Base-by-base conservation (phyloP, 1,140 invertebrate species). In the Acromyrmex echinatior region DNA sequence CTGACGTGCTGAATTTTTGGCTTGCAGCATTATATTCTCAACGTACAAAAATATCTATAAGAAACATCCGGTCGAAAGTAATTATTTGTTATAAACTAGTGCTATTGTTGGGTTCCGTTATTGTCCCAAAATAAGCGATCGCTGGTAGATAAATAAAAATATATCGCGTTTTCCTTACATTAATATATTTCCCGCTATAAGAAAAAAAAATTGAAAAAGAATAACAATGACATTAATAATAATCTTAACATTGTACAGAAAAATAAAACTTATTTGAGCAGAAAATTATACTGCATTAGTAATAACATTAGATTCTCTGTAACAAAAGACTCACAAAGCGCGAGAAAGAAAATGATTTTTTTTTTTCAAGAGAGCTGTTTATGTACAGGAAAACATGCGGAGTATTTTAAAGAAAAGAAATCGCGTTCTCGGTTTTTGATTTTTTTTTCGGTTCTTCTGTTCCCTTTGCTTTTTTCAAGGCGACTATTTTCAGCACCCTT, bases 391-490 rank as follows among this genome's bases (percentile, higher is more conserved):
- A 65, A n/a, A 16, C 10, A 25, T 39, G 35, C 21, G 39, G 14
- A 49, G 28, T 5, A 16, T 62, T 62, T 60, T 16, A 35, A 62
- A 49, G 12, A 74, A 62, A 49, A 31, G 12, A 82, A 62, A 49
- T 62, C 25, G 21, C 25, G 1, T 31, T 82, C 77, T 31, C 0
- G 3, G 1, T 53, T 53, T 73, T 73, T 10, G 18, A 5, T 14
- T 80, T 80, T 53, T 81, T 25, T 71, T 25, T 45, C 68, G 16
- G 28, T 3, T 28, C 18, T 62, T 63, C 45, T 63, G 12, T 74
- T 80, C 6, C 7, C 10, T 16, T 14, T n/a, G 5, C 7, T 63
- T 53, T 65, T 73, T 45, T 51, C 39, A n/a, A 49, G 18, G 45
- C 45, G 31, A 49, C 35, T 18, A 71, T 5, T 56, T 49, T 21